These are phyloP conservation scores for Hemistola chrysoprasaria DNA, from an alignment of 2,888 invertebrate species.

Conservation along the genomic window DNA sequence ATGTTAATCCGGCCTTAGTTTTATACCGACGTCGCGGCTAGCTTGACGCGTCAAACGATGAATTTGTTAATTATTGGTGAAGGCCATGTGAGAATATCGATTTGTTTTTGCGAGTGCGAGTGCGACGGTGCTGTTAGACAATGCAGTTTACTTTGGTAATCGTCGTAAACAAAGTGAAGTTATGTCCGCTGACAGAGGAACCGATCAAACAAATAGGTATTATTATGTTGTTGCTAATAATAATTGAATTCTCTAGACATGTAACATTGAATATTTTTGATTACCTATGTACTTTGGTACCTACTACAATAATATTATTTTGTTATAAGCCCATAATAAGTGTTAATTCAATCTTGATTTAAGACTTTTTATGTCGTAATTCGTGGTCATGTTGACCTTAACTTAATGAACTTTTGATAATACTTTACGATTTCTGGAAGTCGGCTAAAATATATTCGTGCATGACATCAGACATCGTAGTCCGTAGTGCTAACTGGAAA, in stretches of 20 bases:
- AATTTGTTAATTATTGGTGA: constrained; percentile 58
- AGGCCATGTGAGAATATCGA: constrained; percentile 60
- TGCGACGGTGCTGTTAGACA: constrained; percentile 54
- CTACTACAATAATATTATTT: too few species aligned
- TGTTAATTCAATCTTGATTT: not conserved
- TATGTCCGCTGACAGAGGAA: constrained; percentile 70
- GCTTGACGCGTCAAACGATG: constrained; percentile 69
- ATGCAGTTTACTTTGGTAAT: constrained; percentile 79
- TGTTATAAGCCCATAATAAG: too few species aligned
- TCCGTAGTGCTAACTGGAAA: too few species aligned
- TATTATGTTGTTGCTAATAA: constrained; percentile 12
- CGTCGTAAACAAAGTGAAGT: constrained; percentile 72
- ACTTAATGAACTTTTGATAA: constrained; percentile 15
- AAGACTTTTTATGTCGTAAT: not conserved
- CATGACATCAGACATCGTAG: too few species aligned
- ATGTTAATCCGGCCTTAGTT: constrained; percentile 74
- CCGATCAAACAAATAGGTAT: constrained; percentile 67
- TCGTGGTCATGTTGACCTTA: constrained; percentile 7
- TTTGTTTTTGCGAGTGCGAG: constrained; percentile 49
- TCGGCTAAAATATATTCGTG: not conserved
- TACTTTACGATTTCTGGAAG: constrained; percentile 3
- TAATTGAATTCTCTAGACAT: too few species aligned
- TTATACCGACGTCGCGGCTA: constrained; percentile 60
- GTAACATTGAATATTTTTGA: too few species aligned
- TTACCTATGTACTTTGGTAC: too few species aligned